Percentiles rank a stretch among this genome's conserved stretches.
Conservation (phyloP, 1,140 invertebrate species). For the Bombus ignitus region DNA sequence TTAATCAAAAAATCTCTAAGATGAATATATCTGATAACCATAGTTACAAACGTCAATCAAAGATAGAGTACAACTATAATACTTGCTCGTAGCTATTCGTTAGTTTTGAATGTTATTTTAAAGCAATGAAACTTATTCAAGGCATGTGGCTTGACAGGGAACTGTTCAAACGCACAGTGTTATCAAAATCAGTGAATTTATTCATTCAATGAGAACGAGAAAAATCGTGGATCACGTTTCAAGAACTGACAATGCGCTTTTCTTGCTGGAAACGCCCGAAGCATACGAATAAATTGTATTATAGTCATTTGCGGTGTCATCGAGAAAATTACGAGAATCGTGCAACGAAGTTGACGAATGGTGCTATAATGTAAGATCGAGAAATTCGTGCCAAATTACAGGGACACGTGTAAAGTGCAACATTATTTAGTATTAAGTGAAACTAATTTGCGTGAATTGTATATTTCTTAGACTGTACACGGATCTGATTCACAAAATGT, state of each 20-base stretch:
- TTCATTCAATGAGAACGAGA: neutral
- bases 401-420: constrained; percentile 40
- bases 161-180: neutral
- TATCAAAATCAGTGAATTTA: constrained; percentile 3
- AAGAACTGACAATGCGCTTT: neutral
- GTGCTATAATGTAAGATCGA: constrained; percentile 51
- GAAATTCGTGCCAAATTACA: constrained; percentile 46
- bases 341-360: constrained; percentile 36
- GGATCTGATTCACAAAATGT: constrained; percentile 28
- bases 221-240: neutral
- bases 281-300: neutral
- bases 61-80: constrained; percentile 11
- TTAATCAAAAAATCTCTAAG: neutral
- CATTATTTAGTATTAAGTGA: constrained; percentile 26
- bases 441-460: constrained; percentile 51
- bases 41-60: constrained; percentile 15
- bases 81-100: neutral
- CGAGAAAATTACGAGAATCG: neutral
- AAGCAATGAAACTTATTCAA: no score
- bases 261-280: neutral
- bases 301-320: neutral
- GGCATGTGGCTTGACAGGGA: neutral
- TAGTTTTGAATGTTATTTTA: neutral
- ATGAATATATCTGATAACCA: neutral
- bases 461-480: constrained; percentile 48